Conservation (phyloP, 64 coral and sea anemone species). For the Porites lutea region DNA sequence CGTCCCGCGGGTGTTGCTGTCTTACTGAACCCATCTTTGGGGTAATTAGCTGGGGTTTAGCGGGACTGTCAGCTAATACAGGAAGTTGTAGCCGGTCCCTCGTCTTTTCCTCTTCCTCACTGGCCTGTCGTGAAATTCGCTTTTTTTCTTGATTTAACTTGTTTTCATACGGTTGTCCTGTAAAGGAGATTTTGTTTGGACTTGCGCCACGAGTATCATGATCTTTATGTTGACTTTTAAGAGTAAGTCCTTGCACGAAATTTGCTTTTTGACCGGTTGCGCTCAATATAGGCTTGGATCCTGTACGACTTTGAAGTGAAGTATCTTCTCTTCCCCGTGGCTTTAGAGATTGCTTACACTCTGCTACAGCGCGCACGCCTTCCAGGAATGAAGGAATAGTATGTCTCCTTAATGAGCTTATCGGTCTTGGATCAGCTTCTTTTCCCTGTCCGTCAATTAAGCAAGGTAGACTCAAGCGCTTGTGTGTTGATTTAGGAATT, state of each 20-base stretch:
- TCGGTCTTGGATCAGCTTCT: neutral
- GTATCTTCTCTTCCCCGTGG: neutral
- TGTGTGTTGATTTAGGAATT: neutral
- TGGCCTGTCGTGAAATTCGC: neutral
- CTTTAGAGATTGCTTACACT: neutral
- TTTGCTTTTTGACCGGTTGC: neutral
- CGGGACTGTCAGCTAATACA: neutral
- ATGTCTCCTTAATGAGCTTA: neutral
- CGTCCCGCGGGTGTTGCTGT: slow-evolving; percentile 2
- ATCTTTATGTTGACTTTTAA: neutral
- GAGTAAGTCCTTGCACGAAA: neutral
- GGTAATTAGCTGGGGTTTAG: neutral
- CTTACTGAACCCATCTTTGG: neutral
- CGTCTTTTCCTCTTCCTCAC: neutral
- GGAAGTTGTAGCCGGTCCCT: neutral
- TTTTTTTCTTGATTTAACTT: neutral
- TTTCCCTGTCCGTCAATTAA: neutral
- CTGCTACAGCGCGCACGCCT: neutral
- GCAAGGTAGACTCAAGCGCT: slow-evolving; percentile 34
- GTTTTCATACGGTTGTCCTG: neutral
- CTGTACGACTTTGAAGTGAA: neutral
- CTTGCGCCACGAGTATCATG: neutral
- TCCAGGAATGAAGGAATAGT: neutral
- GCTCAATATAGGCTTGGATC: neutral
- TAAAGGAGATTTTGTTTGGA: neutral